Base-by-base conservation (phyloP, 2,113 vertebrate genomes). In the Bujurquina vittata region DNA sequence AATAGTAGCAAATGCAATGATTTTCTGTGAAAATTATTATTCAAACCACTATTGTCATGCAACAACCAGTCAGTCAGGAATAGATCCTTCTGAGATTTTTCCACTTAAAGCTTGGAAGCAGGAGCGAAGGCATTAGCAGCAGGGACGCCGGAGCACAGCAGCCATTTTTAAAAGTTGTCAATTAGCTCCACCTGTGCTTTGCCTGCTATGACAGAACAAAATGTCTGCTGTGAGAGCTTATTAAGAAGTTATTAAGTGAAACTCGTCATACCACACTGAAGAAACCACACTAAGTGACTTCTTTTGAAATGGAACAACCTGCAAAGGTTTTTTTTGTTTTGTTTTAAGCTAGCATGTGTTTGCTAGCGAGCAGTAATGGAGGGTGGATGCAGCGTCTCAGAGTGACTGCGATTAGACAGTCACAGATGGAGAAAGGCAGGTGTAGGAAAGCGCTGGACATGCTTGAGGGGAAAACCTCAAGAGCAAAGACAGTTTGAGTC, bases 81-180 rank as follows among this genome's bases (percentile, higher is more conserved):
- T 14, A 14, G 40, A 12, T 14, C 11, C 12, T 46, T 46, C 15
- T 15, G 4, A 43, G 3, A 12, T 43, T 12, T 43, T 43, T 43
- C 4, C 43, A 46, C 40, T 40, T 40, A 20, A 49, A 69, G 15
- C 26, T 46, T 29, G 63, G 46, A 67, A 67, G 40, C 40, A 46
- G 22, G 46, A 49, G 22, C 46, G 18, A 67, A 18, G 46, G 18
- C 17, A 31, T 69, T 69, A 29, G 23, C 43, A 14, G 12, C 40
- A 43, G 40, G 40, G 11, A 9, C 40, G 10, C 0, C 0, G 37
- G 5, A 18, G 4, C 3, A 15, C 22, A 49, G 63, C 22, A 17
- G 1, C 40, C 40, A 49, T 67, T 67, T 67, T 67, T 18, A 69
- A 49, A 69, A 49, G 63, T 46, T 69, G 5, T 69, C 40, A 49